A percentile compares a stretch with the other conserved stretches of the same genome.
phyloP scores from a whole-genome alignment of 2,888 invertebrate genomes.

The Coelopa pilipes region DNA sequence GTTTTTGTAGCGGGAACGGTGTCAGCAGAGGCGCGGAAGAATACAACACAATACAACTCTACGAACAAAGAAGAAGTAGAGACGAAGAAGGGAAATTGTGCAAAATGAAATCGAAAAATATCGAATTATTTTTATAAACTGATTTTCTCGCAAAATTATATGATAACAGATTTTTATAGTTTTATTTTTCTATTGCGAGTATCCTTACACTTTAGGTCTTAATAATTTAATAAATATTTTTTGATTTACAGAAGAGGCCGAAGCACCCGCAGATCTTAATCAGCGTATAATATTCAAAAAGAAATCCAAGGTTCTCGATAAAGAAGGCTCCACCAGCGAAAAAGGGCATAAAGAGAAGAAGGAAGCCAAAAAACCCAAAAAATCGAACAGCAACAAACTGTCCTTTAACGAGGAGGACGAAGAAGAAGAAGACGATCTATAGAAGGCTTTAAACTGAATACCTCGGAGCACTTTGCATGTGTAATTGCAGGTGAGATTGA shows the following conservation, averaged over 20 bases:
- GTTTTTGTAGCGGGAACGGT: constrained; percentile 30
- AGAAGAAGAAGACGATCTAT: constrained; percentile 59
- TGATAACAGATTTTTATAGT: neutral
- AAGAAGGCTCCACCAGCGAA: constrained; percentile 32
- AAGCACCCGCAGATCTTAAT: constrained; percentile 72
- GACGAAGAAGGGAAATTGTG: constrained; percentile 19
- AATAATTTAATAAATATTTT: constrained; percentile 22
- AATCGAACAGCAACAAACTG: constrained; percentile 57
- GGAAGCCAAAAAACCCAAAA: constrained; percentile 53
- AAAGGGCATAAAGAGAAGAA: constrained; percentile 41
- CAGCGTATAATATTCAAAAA: constrained; percentile 71
- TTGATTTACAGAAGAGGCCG: constrained; percentile 69
- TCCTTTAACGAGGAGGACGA: constrained; percentile 69
- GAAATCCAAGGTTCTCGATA: constrained; percentile 43
- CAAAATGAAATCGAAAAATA: constrained; percentile 18
- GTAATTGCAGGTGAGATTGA: constrained; percentile 25
- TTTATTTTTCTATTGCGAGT: neutral
- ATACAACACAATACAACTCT: constrained; percentile 36
- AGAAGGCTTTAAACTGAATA: constrained; percentile 17
- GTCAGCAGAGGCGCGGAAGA: constrained; percentile 21
- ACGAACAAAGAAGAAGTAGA: constrained; percentile 27
- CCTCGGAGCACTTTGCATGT: constrained; percentile 4
- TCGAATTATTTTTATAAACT: neutral
- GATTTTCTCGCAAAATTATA: constrained; percentile 4
- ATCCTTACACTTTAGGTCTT: constrained; percentile 3